Evolutionary conservation across 2,113 vertebrate species (phyloP).

Genomic region (Bubo blakistoni): DNA sequence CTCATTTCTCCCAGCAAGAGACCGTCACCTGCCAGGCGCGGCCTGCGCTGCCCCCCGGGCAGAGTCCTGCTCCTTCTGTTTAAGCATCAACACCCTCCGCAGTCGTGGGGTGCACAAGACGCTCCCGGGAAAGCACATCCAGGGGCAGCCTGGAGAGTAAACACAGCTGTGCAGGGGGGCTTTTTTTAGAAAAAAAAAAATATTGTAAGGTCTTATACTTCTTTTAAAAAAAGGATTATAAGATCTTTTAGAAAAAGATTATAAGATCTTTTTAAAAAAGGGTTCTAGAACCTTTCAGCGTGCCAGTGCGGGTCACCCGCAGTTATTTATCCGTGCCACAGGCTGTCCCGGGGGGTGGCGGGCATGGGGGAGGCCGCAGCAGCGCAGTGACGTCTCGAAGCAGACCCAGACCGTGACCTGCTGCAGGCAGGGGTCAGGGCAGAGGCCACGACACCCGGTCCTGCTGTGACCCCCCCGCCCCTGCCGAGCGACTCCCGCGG

Average conservation of each 20-base stretch:
- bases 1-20: background rate
- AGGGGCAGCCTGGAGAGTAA: background rate
- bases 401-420: no score
- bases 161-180: background rate
- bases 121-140: background rate
- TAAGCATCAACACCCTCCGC: background rate
- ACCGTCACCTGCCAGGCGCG: accelerated
- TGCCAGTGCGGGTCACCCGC: background rate
- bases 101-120: accelerated
- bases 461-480: no score
- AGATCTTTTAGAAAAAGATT: background rate
- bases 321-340: background rate
- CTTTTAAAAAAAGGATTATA: background rate
- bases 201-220: no score
- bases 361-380: background rate
- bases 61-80: background rate
- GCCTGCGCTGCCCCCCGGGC: background rate
- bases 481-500: no score
- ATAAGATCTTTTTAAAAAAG: background rate
- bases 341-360: accelerated
- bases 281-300: background rate
- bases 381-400: background rate
- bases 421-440: no score
- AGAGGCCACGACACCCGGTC: no score
- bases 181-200: no score